Evolutionary conservation across 64 coral and sea anemone genomes (phyloP), one percentile per base, ranked within the genome.

Genomic region (Astreopora myriophthalma): DNA sequence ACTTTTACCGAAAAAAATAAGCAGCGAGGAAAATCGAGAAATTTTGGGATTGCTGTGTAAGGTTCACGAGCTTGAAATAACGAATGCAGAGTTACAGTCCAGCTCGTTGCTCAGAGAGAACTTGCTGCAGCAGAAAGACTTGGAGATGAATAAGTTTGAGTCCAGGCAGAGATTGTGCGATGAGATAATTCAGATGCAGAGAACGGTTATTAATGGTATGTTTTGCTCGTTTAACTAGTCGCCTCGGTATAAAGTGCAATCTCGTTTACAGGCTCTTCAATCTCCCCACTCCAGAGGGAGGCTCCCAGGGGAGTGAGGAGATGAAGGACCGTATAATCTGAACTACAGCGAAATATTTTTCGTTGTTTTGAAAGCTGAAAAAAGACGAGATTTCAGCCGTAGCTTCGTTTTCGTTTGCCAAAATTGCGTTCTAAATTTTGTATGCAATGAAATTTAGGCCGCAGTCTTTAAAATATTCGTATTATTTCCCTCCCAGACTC

Each of bases 181-280:
- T 39, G 95, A 97, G 19, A 97, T 97, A 3, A 97, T 97, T 89
- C 95, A 94, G 23, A 90, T 97, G 92, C 95, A 97, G 73, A 80
- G 91, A 74, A n/a, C 80, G 16, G 86, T 97, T 5, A 97, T 97
- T 14, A 89, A 71, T 6, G 95, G 95, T 96, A 90, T 72, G 95
- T 22, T 55, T 9, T 42, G 2, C 16, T 25, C 3, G 49, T 55
- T n/a, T n/a, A n/a, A n/a, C n/a, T n/a, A 55, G 17, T 16, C 51
- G 51, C 3, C 3, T 19, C 13, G 11, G 11, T 46, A 46, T 46
- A 11, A 46, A 46, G 42, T 46, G 42, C 11, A 46, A 46, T 16
- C 51, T 55, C 16, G n/a, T n/a, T n/a, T n/a, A n/a, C n/a, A n/a
- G n/a, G n/a, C n/a, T n/a, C n/a, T n/a, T n/a, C n/a, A n/a, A n/a